Evolutionary conservation across 2,888 invertebrate species (phyloP).

Genomic region (Cerastoderma edule): DNA sequence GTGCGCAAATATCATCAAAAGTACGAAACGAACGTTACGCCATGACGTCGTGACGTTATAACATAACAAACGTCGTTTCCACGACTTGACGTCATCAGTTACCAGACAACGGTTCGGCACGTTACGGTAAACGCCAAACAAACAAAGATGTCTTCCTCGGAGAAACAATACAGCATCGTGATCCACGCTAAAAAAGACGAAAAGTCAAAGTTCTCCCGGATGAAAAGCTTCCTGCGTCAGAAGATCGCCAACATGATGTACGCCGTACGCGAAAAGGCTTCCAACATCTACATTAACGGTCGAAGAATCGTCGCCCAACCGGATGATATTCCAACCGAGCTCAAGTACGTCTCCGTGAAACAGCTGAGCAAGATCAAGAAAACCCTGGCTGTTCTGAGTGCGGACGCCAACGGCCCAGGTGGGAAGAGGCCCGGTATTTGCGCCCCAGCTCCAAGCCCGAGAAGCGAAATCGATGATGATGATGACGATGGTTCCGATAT

Average conservation of each 20-base stretch:
- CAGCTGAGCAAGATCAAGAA: constrained; percentile 10
- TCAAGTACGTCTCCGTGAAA: neutral
- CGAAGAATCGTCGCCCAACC: neutral
- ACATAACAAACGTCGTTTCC: constrained; percentile 16
- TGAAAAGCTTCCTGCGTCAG: neutral
- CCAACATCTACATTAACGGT: constrained; percentile 16
- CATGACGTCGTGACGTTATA: too few species aligned
- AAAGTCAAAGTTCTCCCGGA: constrained; percentile 4
- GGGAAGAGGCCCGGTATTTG: neutral
- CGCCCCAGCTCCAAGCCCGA: constrained; percentile 4
- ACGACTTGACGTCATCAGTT: constrained; percentile 10
- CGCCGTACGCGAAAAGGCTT: constrained; percentile 3
- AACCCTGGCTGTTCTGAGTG: neutral
- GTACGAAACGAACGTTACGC: too few species aligned
- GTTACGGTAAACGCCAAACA: neutral
- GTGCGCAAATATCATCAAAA: too few species aligned
- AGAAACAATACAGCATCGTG: neutral
- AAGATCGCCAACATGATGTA: constrained; percentile 16
- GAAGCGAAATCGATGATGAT: neutral
- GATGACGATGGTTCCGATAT: constrained; percentile 1
- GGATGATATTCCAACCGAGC: constrained; percentile 4
- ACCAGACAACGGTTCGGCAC: neutral
- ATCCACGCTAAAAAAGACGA: neutral
- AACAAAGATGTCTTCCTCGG: neutral
- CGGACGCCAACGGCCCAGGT: too few species aligned